A percentile compares a stretch with the other conserved stretches of the same genome.
Evolutionary conservation across 2,797 vertebrate species (phyloP).

Genomic region (Lepus oiostolus): DNA sequence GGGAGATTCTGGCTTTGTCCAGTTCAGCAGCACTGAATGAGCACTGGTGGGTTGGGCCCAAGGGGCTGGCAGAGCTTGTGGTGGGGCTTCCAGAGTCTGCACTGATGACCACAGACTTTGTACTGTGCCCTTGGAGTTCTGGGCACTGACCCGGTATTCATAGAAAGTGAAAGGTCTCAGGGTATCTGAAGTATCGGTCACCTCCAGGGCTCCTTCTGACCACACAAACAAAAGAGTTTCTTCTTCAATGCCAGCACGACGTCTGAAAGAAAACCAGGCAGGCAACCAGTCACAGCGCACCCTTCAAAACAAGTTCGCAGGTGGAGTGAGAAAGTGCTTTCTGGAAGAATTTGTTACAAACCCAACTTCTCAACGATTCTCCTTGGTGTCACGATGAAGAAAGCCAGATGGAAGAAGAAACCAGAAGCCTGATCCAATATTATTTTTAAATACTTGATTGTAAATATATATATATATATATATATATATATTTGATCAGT

Average conservation of each 20-base stretch:
- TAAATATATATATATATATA: not conserved
- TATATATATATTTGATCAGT: not conserved
- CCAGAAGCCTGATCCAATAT: not conserved
- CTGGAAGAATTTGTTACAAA: not conserved
- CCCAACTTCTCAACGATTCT: not conserved
- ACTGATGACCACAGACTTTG: constrained; percentile 92
- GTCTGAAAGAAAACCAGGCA: constrained; percentile 87
- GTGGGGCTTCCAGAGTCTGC: constrained; percentile 91
- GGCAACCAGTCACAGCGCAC: not conserved
- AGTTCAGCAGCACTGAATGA: constrained; percentile 90
- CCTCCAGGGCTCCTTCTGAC: constrained; percentile 92
- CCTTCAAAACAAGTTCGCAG: not conserved
- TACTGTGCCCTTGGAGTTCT: constrained; percentile 91
- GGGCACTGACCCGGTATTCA: constrained; percentile 91
- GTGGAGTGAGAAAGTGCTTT: not conserved
- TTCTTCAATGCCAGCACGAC: constrained; percentile 89
- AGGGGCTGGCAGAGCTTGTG: constrained; percentile 91
- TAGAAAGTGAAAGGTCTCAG: constrained; percentile 92
- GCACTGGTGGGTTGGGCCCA: constrained; percentile 88
- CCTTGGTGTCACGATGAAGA: not conserved
- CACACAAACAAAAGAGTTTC: constrained; percentile 93
- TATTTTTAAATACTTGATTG: not conserved
- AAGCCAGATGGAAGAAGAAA: not conserved
- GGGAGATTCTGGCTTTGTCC: constrained; percentile 91
- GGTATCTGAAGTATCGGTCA: constrained; percentile 90